These are phyloP conservation scores for Xestoiulus laeticollis DNA, from an alignment of 2,888 invertebrate genomes.

Conservation along the genomic window DNA sequence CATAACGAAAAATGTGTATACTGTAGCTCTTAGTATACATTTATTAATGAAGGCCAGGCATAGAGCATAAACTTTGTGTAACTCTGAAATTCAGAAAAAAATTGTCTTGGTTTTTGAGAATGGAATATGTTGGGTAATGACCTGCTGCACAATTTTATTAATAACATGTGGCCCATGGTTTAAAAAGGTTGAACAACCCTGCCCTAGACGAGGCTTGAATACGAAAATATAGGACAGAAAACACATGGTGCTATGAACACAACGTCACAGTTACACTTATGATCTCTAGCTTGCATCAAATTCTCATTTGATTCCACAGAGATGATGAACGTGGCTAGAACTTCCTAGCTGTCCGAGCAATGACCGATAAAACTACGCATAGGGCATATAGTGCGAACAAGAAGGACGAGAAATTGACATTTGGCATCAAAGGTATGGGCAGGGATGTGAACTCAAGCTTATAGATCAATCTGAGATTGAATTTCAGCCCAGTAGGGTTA, in stretches of 20 bases:
- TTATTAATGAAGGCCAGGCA: too few species aligned
- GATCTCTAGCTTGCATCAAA: not conserved
- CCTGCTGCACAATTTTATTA: too few species aligned
- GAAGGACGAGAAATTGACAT: not conserved
- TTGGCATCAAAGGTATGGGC: not conserved
- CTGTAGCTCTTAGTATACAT: too few species aligned
- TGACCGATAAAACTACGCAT: not conserved
- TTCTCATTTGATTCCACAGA: not conserved
- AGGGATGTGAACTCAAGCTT: constrained; percentile 20
- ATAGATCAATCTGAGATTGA: not conserved
- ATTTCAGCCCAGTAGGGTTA: not conserved
- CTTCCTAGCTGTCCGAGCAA: not conserved
- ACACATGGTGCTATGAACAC: not conserved
- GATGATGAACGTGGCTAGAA: constrained; percentile 16
- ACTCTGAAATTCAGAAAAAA: too few species aligned
- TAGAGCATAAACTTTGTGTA: too few species aligned
- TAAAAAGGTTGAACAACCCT: not conserved
- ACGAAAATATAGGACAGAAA: not conserved
- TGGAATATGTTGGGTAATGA: too few species aligned
- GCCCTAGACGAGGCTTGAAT: not conserved
- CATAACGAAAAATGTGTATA: too few species aligned
- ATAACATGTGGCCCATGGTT: too few species aligned
- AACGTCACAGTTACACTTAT: not conserved
- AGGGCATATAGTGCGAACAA: not conserved
- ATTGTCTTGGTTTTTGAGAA: too few species aligned